Evolutionary conservation across 2,797 vertebrate genomes (phyloP), one percentile per base, ranked within the genome.

Genomic region (Tangara arthus): DNA sequence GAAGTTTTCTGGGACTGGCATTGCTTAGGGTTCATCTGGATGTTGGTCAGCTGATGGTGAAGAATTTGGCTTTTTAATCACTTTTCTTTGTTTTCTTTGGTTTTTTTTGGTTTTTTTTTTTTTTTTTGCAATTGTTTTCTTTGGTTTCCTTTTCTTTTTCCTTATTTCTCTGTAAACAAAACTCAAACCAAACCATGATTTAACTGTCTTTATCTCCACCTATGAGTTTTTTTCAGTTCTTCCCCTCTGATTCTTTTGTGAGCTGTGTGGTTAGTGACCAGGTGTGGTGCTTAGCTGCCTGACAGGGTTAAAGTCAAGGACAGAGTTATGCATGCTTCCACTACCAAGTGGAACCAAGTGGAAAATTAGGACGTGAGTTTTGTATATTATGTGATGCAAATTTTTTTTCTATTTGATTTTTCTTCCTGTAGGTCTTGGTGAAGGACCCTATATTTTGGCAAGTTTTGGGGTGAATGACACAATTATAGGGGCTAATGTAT

Each of bases 371-470:
- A 27, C 7, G 61, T 27, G 46, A 21, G 4, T 79, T 73, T 81
- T 75, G 12, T 41, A 26, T 42, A 28, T 52, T 59, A 41, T 41
- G 16, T 2, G 6, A 53, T 22, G 19, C 83, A 6, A 5, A 6
- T 37, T 68, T 87, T 90, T 79, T 68, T 81, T 18, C n/a, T 46
- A 2, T n/a, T 63, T 80, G 23, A 6, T 39, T 68, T 88, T 90
- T 84, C 37, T 96, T 77, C 30, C 73, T 10, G 73, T 96, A 99
- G 99, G 98, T 90, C 97, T 99, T 92, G 99, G 99, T 66, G 98
- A 99, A 95, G 99, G 99, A 79, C 99, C 99, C 32, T 99, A 98
- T 94, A 98, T 99, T 93, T 95, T 99, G 95, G 98, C 98, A 95
- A 99, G 98, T 94, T 98, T 98, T 81, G 98, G 98, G 53, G 96